phyloP scores from a whole-genome alignment of 2,797 vertebrate genomes.

The Eleutherodactylus coqui region DNA sequence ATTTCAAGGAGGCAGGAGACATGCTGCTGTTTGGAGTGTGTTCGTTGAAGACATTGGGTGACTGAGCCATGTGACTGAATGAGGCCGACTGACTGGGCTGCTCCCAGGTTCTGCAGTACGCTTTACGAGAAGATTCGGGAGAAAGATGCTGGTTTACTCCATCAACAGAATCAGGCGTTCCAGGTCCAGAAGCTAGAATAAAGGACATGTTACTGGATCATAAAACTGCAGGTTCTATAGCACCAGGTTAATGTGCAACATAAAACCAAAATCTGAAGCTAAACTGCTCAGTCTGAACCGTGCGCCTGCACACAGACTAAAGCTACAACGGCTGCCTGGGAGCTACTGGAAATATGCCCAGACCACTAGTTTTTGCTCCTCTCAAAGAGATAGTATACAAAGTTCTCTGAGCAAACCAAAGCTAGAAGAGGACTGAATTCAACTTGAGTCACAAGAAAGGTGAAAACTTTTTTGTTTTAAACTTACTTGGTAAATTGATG shows the following conservation, averaged over 20 bases:
- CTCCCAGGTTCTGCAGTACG: conserved; percentile 95
- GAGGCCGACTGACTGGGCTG: conserved; percentile 81
- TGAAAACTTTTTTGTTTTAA: neutral
- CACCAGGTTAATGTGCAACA: too few species aligned
- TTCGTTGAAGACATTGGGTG: conserved; percentile 87
- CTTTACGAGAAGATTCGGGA: conserved; percentile 93
- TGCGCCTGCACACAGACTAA: too few species aligned
- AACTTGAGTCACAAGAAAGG: neutral
- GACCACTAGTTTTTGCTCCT: too few species aligned
- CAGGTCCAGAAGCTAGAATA: conserved; percentile 87
- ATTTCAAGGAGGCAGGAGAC: conserved; percentile 87
- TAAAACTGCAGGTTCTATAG: too few species aligned
- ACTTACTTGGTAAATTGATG: conserved; percentile 91
- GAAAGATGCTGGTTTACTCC: conserved; percentile 91
- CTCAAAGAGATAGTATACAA: too few species aligned
- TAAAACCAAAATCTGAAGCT: too few species aligned
- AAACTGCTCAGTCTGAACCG: too few species aligned
- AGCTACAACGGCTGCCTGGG: too few species aligned
- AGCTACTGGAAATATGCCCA: too few species aligned
- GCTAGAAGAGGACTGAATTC: too few species aligned
- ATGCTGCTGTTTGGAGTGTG: conserved; percentile 82
- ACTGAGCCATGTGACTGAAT: conserved; percentile 85
- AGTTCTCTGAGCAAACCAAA: too few species aligned
- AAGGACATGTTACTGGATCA: neutral
- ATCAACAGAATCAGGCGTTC: conserved; percentile 94